Conservation (phyloP, 1,140 invertebrate genomes). For the Drosophila athabasca region DNA sequence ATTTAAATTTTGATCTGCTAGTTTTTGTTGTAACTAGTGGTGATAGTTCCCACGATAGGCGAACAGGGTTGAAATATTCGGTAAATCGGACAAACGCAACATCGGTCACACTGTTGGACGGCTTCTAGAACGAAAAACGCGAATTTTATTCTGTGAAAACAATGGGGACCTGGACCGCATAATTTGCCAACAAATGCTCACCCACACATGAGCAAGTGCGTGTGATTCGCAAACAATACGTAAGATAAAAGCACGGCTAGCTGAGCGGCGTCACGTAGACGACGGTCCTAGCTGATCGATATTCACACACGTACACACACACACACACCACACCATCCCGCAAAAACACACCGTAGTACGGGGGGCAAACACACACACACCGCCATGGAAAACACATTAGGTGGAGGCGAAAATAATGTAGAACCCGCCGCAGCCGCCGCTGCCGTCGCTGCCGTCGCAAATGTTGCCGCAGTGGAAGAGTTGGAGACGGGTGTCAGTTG, state of each 20-base stretch:
- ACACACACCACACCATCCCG: conserved; percentile 15
- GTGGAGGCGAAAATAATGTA: conserved; percentile 67
- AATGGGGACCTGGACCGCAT: neutral
- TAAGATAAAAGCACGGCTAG: conserved; percentile 57
- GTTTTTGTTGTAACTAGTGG: too few species aligned
- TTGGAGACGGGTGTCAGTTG: conserved; percentile 10
- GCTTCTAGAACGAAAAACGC: too few species aligned
- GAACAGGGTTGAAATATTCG: too few species aligned
- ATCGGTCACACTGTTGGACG: too few species aligned
- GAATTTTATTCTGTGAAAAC: too few species aligned
- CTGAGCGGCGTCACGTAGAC: conserved; percentile 77
- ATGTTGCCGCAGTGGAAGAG: conserved; percentile 4
- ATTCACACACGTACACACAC: conserved; percentile 53
- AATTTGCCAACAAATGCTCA: conserved; percentile 44
- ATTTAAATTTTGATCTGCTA: too few species aligned
- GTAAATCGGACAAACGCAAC: too few species aligned
- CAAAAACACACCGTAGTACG: conserved; percentile 22
- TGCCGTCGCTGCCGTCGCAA: conserved; percentile 17
- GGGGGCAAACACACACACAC: conserved; percentile 40
- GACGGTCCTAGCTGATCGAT: conserved; percentile 61
- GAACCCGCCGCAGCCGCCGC: conserved; percentile 27
- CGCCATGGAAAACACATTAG: conserved; percentile 67
- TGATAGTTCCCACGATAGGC: too few species aligned
- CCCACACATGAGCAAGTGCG: conserved; percentile 44
- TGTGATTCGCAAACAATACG: conserved; percentile 33